These are phyloP conservation scores for Porites evermanni DNA, from an alignment of 92 coral and sea anemone genomes.

Conservation along the genomic window DNA sequence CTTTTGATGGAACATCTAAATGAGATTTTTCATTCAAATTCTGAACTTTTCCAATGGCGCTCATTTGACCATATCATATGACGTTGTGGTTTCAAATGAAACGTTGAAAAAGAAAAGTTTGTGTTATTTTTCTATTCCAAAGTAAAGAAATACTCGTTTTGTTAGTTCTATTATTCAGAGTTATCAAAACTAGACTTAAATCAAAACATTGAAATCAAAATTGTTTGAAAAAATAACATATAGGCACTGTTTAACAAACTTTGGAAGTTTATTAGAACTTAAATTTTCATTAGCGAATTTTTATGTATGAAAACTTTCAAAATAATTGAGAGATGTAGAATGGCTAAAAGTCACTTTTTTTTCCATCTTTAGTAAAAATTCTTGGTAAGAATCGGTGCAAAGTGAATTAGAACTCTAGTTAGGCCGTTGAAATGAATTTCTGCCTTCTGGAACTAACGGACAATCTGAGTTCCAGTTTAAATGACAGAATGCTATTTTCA, in stretches of 20 bases:
- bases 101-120: neutral
- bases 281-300: slow-evolving; percentile 1
- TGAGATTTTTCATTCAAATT: neutral
- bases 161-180: neutral
- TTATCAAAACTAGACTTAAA: neutral
- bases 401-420: neutral
- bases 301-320: neutral
- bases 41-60: neutral
- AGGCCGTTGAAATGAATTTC: neutral
- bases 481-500: too few species aligned
- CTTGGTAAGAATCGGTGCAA: neutral
- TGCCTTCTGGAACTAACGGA: neutral
- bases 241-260: neutral
- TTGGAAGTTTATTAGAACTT: neutral
- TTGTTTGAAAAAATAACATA: neutral
- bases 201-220: neutral
- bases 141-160: neutral
- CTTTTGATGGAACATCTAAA: neutral
- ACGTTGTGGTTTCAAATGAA: too few species aligned
- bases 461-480: too few species aligned
- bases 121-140: neutral
- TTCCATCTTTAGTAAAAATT: neutral
- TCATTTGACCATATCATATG: too few species aligned
- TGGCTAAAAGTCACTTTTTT: neutral
- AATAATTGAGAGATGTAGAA: neutral